Evolutionary conservation across 2,888 invertebrate genomes (phyloP).

Genomic region (Microdon myrmicae): DNA sequence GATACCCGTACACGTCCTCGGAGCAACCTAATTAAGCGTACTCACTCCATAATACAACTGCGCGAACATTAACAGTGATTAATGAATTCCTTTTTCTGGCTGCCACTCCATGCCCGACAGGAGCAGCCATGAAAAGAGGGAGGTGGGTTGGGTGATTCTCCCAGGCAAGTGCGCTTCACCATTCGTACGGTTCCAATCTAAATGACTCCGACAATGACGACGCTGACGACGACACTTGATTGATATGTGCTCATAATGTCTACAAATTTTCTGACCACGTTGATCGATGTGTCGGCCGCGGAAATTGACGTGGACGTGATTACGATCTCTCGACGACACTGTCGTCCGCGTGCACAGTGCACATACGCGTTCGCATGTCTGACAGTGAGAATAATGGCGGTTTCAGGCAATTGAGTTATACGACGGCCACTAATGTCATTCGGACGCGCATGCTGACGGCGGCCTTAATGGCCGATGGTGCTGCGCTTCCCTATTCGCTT

Average conservation of each 20-base stretch:
- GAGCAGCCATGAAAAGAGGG: neutral
- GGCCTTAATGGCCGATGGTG: constrained; percentile 12
- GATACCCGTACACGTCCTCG: constrained; percentile 43
- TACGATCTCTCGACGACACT: constrained; percentile 49
- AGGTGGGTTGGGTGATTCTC: constrained; percentile 36
- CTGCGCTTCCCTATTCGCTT: constrained; percentile 32
- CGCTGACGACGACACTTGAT: constrained; percentile 52
- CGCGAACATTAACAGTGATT: constrained; percentile 47
- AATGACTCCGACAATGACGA: constrained; percentile 52
- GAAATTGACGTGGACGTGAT: constrained; percentile 51
- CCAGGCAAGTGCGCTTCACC: constrained; percentile 45
- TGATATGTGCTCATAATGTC: constrained; percentile 53
- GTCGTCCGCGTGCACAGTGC: constrained; percentile 29
- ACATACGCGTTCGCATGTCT: constrained; percentile 1
- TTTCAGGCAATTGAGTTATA: constrained; percentile 38
- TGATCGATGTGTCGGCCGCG: constrained; percentile 52
- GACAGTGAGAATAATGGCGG: constrained; percentile 13
- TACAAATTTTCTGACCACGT: constrained; percentile 53
- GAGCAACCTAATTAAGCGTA: constrained; percentile 50
- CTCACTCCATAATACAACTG: constrained; percentile 48
- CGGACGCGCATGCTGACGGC: constrained; percentile 22
- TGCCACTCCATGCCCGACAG: neutral
- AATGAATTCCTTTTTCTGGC: constrained; percentile 39
- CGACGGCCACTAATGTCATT: constrained; percentile 12
- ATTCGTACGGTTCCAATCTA: constrained; percentile 48